phyloP scores from a whole-genome alignment of 1,140 invertebrate genomes.

The Aphaenogaster ashmeadi region DNA sequence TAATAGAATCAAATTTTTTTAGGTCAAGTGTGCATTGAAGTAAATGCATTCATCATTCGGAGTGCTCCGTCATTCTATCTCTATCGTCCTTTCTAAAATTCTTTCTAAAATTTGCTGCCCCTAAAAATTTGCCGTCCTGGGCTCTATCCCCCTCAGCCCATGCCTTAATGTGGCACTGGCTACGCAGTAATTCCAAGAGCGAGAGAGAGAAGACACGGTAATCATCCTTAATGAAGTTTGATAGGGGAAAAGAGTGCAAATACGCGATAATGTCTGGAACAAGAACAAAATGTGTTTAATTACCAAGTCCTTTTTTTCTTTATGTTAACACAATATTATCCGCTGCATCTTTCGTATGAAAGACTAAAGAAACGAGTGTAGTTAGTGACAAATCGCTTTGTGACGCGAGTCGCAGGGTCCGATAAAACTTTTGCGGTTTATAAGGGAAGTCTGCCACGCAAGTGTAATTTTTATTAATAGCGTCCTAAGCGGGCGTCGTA shows the following conservation, averaged over 20 bases:
- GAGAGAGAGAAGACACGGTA: not conserved
- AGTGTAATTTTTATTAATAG: slow-evolving; percentile 5
- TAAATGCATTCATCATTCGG: too few species aligned
- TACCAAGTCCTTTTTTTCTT: not conserved
- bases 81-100: too few species aligned
- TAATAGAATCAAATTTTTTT: too few species aligned
- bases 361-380: not conserved
- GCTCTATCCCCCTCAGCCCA: too few species aligned
- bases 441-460: not conserved
- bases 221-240: not conserved
- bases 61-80: too few species aligned
- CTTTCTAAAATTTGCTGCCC: too few species aligned
- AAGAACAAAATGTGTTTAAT: slow-evolving; percentile 6
- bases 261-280: not conserved
- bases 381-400: not conserved
- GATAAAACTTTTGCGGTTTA: not conserved
- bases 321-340: not conserved
- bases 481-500: not conserved
- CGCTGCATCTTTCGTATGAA: not conserved
- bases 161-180: too few species aligned
- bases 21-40: too few species aligned
- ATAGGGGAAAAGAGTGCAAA: not conserved
- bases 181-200: not conserved
- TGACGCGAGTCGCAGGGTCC: not conserved
- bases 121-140: too few species aligned